phyloP scores from a whole-genome alignment of 2,113 vertebrate species.

The Calyptomena viridis region DNA sequence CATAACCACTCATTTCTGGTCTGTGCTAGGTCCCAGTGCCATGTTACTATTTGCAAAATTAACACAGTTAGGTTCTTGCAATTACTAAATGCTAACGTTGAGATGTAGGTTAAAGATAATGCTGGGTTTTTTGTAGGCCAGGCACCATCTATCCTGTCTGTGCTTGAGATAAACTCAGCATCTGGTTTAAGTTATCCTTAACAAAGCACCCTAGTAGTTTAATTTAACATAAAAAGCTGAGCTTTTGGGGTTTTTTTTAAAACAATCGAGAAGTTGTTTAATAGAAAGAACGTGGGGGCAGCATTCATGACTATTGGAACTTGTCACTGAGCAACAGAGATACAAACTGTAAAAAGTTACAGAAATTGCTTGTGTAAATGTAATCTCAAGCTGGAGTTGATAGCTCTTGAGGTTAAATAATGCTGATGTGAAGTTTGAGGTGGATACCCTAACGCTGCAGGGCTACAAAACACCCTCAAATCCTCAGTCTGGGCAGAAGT shows the following conservation, averaged over 20 bases:
- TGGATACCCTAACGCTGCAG: neutral
- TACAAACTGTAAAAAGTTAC: neutral
- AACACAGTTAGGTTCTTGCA: neutral
- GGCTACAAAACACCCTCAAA: neutral
- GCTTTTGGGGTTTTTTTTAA: neutral
- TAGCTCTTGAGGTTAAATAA: neutral
- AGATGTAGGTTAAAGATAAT: constrained; percentile 57
- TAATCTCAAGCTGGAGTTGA: neutral
- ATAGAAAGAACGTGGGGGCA: neutral
- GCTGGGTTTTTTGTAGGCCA: constrained; percentile 11
- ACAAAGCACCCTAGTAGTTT: neutral
- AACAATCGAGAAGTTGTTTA: neutral
- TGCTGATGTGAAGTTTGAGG: neutral
- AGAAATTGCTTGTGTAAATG: neutral
- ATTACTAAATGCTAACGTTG: neutral
- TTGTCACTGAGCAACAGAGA: neutral
- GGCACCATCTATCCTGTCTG: neutral
- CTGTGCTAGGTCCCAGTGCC: neutral
- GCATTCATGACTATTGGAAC: neutral
- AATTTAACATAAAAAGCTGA: neutral
- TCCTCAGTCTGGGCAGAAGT: neutral
- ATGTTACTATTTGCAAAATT: constrained; percentile 24
- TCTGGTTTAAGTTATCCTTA: too few relatives aligned
- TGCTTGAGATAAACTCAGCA: neutral
- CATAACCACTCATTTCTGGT: constrained; percentile 1